Percentiles rank a stretch among this genome's conserved stretches.
Evolutionary conservation across 2,113 vertebrate genomes (phyloP).

Genomic region (Tragelaphus strepsiceros): DNA sequence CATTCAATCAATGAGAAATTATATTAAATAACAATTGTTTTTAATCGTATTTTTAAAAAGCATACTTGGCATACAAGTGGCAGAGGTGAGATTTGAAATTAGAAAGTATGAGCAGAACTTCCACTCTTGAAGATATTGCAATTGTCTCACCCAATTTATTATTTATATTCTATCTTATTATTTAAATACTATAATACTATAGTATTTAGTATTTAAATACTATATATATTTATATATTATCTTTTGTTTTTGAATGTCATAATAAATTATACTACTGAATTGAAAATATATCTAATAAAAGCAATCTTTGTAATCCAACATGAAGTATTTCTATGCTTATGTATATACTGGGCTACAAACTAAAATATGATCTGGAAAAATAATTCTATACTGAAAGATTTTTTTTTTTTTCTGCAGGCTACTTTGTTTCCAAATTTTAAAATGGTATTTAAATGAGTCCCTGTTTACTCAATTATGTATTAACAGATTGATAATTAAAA

Average conservation of each 20-base stretch:
- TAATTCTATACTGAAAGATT: not conserved
- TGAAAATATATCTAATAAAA: not conserved
- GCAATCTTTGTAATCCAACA: not conserved
- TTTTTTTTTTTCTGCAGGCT: not conserved
- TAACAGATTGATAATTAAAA: not conserved
- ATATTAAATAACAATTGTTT: not conserved
- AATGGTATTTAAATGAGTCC: not conserved
- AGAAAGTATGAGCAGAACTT: not conserved
- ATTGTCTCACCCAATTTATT: not conserved
- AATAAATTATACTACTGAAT: not conserved
- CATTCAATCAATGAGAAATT: not conserved
- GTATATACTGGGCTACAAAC: not conserved
- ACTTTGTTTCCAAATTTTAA: not conserved
- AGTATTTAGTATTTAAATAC: no score
- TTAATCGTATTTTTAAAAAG: not conserved
- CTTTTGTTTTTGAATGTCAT: not conserved
- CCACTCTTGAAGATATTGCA: not conserved
- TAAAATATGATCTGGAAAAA: not conserved
- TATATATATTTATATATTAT: not conserved
- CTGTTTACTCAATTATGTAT: not conserved
- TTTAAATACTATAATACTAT: no score
- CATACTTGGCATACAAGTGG: not conserved
- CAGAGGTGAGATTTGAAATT: not conserved
- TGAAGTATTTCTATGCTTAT: not conserved
- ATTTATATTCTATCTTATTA: no score